Conservation (phyloP, 2,888 invertebrate species). For the Eucera pruinosa region DNA sequence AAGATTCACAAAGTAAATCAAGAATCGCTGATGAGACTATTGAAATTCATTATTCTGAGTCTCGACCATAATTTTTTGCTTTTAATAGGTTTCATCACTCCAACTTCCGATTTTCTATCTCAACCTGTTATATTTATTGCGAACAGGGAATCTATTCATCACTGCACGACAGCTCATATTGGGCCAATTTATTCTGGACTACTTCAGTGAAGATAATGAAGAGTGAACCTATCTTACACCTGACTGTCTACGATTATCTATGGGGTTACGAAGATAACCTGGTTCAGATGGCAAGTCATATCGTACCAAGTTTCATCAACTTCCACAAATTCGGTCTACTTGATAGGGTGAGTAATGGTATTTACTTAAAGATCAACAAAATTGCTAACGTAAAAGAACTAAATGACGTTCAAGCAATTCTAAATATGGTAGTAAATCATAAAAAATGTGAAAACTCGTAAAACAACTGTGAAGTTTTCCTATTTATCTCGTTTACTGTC, state of each 20-base stretch:
- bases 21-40: not conserved
- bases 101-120: too few species aligned
- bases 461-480: too few species aligned
- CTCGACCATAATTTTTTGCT: not conserved
- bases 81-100: not conserved
- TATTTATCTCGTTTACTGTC: not conserved
- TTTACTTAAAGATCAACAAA: not conserved
- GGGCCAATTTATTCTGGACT: slow-evolving; percentile 87
- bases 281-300: slow-evolving; percentile 88
- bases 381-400: not conserved
- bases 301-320: slow-evolving; percentile 92
- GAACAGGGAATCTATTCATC: slow-evolving; percentile 86
- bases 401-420: not conserved
- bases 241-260: slow-evolving; percentile 89
- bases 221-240: slow-evolving; percentile 87
- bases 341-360: slow-evolving; percentile 88
- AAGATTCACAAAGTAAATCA: too few species aligned
- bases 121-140: too few species aligned
- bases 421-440: not conserved
- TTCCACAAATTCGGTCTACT: slow-evolving; percentile 92
- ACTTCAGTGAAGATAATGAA: slow-evolving; percentile 86
- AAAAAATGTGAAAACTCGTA: not conserved
- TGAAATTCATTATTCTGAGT: not conserved
- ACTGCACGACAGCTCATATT: slow-evolving; percentile 85
- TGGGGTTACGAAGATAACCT: slow-evolving; percentile 94